Base-by-base conservation (phyloP, 2,797 vertebrate species). In the Lateolabrax maculatus region DNA sequence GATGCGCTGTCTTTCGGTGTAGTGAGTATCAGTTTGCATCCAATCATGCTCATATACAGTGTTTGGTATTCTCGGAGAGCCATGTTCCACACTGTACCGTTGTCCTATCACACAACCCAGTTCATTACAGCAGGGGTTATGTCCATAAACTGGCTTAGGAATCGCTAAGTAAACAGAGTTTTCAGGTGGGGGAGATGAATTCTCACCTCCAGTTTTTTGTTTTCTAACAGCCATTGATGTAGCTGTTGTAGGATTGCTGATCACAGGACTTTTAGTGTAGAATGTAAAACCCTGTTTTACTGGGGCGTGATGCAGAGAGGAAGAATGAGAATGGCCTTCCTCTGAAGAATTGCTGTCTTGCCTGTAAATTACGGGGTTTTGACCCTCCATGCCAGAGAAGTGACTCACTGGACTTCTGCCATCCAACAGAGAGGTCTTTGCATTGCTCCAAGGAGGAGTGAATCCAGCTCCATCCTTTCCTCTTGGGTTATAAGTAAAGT, bases 61-160 rank as follows among this genome's bases (percentile, higher is more conserved):
- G 63, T 70, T 87, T 3, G 90, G 90, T 65, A 90, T 74, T 67
- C 87, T 88, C 5, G 81, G 88, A 56, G 87, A 75, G 31, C 89
- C 75, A 4, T 77, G 87, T 29, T 94, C 96, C 71, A 95, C 52
- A 0, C 79, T 36, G 74, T 94, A 93, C 37, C 92, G 81, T 4
- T 92, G 80, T 6, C 96, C 91, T 37, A 96, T 88, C 49, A 94
- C 79, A 10, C 94, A 96, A 31, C 93, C 87, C 65, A 89, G 62
- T 12, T 96, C 93, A 51, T 90, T 27, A 31, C 96, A 98, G 83
- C 96, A 97, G 5, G 93, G 70, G 0, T 91, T 96, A 34, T 90
- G 95, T 76, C 95, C 86, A 12, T 99, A 99, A 64, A 99, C 72
- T 0, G 98, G 96, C 57, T 93, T 97, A 58, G 98, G 98, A 18